Evolutionary conservation across 2,888 invertebrate species (phyloP).

Genomic region (Lithophane semibrunnea): DNA sequence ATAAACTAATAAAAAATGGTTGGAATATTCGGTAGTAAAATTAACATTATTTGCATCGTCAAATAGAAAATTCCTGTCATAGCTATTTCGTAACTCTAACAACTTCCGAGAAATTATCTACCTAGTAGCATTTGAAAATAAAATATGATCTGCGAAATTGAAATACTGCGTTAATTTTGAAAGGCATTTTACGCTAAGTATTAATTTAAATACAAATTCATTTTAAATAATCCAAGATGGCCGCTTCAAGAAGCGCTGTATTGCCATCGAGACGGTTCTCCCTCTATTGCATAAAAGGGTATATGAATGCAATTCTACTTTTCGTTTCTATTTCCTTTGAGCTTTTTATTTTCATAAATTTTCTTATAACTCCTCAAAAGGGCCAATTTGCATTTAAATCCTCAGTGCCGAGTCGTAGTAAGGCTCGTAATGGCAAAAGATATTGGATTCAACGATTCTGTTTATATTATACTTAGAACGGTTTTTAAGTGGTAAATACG

Average conservation of each 20-base stretch:
- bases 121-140: not conserved
- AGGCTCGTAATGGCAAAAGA: constrained; percentile 27
- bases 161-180: constrained; percentile 9
- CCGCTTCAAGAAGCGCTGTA: not conserved
- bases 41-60: not conserved
- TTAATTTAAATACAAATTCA: constrained; percentile 10
- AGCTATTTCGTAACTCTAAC: not conserved
- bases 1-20: not conserved
- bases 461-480: constrained; percentile 33
- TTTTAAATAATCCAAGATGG: constrained; percentile 32
- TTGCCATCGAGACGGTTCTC: constrained; percentile 5
- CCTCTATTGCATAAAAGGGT: constrained; percentile 29
- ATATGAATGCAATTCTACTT: constrained; percentile 54
- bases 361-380: constrained; percentile 58
- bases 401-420: constrained; percentile 22
- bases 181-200: not conserved
- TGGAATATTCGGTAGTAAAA: not conserved
- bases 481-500: constrained; percentile 12
- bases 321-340: constrained; percentile 42
- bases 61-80: not conserved
- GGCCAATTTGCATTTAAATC: constrained; percentile 68
- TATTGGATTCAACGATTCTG: constrained; percentile 55
- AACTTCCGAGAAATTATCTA: not conserved
- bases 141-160: not conserved
- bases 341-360: constrained; percentile 57